Conservation (phyloP, 2,888 invertebrate genomes). For the Pseudococcus longispinus region DNA sequence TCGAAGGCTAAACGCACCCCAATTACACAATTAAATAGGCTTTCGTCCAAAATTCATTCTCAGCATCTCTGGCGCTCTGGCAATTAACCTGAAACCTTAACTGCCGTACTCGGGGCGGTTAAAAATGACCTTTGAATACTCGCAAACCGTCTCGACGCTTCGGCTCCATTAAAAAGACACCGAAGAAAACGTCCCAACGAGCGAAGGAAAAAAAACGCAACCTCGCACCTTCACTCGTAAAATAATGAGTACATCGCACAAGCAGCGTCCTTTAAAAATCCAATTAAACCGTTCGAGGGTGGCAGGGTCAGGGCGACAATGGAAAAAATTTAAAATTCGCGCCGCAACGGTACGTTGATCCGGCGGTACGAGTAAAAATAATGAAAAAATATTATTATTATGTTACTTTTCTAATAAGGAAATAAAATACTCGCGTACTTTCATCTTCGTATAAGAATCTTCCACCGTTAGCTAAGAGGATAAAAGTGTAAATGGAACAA, state of each 20-base stretch:
- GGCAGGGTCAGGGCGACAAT: neutral
- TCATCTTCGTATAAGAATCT: conserved; percentile 33
- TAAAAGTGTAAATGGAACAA: conserved; percentile 44
- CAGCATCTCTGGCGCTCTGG: neutral
- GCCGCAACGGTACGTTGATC: conserved; percentile 24
- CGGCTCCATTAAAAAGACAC: neutral
- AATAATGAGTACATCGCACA: neutral
- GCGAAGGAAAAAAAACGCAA: neutral
- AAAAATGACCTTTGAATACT: neutral
- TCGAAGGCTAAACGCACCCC: no score
- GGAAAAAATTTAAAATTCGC: conserved; percentile 34
- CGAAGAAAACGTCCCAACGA: no score
- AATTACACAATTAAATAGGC: no score
- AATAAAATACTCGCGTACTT: conserved; percentile 41
- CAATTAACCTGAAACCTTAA: neutral
- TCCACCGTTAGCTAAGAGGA: conserved; percentile 41
- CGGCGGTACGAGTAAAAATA: neutral
- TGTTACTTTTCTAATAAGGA: conserved; percentile 42
- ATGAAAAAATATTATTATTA: conserved; percentile 46
- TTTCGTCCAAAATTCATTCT: neutral
- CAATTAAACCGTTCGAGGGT: neutral
- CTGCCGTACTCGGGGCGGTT: neutral
- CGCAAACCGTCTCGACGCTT: neutral
- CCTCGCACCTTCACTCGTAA: neutral
- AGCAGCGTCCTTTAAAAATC: conserved; percentile 22